phyloP scores from a whole-genome alignment of 2,888 invertebrate species.

The Chromoteleia sp. region DNA sequence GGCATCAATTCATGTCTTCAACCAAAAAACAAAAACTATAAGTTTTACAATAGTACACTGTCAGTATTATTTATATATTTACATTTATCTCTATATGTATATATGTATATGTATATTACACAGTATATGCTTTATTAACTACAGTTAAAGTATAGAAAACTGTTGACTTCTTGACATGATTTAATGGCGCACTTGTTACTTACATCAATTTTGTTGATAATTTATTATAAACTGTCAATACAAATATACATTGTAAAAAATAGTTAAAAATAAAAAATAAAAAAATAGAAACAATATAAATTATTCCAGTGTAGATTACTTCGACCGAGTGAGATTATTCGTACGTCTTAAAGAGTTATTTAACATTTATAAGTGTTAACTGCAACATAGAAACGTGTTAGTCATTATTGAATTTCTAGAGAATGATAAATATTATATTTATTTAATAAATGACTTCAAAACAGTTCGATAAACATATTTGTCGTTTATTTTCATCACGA shows the following conservation, averaged over 20 bases:
- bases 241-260: slow-evolving; percentile 10
- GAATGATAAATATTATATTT: too few species aligned
- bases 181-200: not conserved
- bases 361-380: slow-evolving; percentile 2
- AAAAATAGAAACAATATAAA: not conserved
- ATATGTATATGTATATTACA: too few species aligned
- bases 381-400: not conserved
- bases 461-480: too few species aligned
- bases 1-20: slow-evolving; percentile 13
- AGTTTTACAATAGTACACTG: not conserved
- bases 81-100: too few species aligned
- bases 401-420: too few species aligned
- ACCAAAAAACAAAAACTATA: not conserved
- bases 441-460: too few species aligned
- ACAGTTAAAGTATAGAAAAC: not conserved
- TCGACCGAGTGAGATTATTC: not conserved
- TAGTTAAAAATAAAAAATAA: not conserved
- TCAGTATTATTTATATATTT: slow-evolving; percentile 8
- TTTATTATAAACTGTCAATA: not conserved
- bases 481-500: too few species aligned
- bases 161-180: not conserved
- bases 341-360: not conserved
- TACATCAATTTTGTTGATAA: slow-evolving; percentile 1
- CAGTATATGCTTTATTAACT: not conserved
- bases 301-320: slow-evolving; percentile 4